A percentile compares a stretch with the other conserved stretches of the same genome.
These are phyloP conservation scores for Spea multiplicata DNA, from an alignment of 2,113 vertebrate genomes.

Conservation along the genomic window DNA sequence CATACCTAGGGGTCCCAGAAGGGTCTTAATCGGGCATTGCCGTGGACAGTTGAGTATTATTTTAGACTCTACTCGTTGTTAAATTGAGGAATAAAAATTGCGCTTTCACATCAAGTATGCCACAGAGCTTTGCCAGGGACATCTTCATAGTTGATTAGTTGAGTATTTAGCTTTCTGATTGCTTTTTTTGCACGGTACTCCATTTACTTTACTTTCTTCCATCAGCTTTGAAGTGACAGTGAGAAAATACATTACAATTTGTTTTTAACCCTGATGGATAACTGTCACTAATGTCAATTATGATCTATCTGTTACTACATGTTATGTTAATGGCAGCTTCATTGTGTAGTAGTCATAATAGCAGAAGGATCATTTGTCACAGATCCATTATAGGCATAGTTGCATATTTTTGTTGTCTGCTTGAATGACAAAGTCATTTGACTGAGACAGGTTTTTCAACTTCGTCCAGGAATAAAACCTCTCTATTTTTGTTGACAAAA, in stretches of 20 bases:
- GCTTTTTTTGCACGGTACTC: constrained; percentile 16
- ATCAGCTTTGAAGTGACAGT: constrained; percentile 19
- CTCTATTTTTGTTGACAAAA: too few species aligned
- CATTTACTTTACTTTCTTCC: constrained; percentile 23
- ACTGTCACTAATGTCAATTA: constrained; percentile 21
- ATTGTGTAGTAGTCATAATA: constrained; percentile 4
- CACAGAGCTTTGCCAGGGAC: too few species aligned
- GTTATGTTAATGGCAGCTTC: constrained; percentile 21
- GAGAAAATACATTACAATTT: neutral
- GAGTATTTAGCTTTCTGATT: neutral
- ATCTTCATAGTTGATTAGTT: neutral
- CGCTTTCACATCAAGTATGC: too few species aligned
- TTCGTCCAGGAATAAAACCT: too few species aligned
- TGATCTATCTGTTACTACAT: constrained; percentile 20
- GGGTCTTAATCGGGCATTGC: too few species aligned
- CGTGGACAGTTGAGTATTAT: too few species aligned
- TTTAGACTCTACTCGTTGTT: too few species aligned
- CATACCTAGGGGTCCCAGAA: too few species aligned
- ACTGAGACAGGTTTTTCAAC: too few species aligned
- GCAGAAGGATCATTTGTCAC: constrained; percentile 1
- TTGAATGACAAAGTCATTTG: too few species aligned
- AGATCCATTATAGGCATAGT: neutral
- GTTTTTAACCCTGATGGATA: constrained; percentile 18
- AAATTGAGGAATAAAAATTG: too few species aligned
- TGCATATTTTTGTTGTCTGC: too few species aligned